A percentile compares a stretch with the other conserved stretches of the same genome.
These are phyloP conservation scores for Clivina fossor DNA, from an alignment of 2,888 invertebrate species.

Conservation along the genomic window DNA sequence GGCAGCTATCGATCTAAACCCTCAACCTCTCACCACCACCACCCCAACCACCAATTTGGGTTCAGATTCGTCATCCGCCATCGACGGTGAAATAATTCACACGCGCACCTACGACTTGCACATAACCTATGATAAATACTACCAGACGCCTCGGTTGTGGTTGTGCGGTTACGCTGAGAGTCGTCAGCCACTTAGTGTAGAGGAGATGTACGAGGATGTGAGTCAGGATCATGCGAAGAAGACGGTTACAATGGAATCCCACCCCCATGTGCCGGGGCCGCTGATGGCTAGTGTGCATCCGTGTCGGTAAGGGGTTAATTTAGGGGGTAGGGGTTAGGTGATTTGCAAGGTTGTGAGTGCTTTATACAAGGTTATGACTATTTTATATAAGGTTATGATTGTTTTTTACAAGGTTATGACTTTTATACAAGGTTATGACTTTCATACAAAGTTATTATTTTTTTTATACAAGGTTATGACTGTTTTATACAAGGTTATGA, in stretches of 20 bases:
- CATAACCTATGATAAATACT: conserved; percentile 99
- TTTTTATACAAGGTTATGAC: too few species aligned
- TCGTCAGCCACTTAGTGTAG: conserved; percentile 82
- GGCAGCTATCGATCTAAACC: too few species aligned
- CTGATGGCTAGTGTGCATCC: conserved; percentile 98
- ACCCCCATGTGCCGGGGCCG: conserved; percentile 93
- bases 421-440: too few species aligned
- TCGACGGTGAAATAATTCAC: conserved; percentile 81
- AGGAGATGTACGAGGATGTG: conserved; percentile 99
- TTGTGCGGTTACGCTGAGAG: conserved; percentile 97
- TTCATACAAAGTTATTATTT: too few species aligned
- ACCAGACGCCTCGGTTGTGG: conserved; percentile 98
- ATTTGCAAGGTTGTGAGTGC: too few species aligned
- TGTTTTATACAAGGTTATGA: too few species aligned
- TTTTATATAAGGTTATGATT: too few species aligned
- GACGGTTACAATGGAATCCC: conserved; percentile 99
- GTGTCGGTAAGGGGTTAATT: conserved; percentile 85
- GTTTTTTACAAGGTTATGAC: too few species aligned
- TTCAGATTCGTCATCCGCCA: conserved; percentile 50
- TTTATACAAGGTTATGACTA: too few species aligned
- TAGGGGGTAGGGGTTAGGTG: too few species aligned
- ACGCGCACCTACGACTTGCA: conserved; percentile 98
- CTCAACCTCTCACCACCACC: too few species aligned
- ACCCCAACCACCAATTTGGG: too few species aligned
- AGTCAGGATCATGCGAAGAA: conserved; percentile 99